Base-by-base conservation (phyloP, 2,888 invertebrate species). In the Dicyrtoma fusca region DNA sequence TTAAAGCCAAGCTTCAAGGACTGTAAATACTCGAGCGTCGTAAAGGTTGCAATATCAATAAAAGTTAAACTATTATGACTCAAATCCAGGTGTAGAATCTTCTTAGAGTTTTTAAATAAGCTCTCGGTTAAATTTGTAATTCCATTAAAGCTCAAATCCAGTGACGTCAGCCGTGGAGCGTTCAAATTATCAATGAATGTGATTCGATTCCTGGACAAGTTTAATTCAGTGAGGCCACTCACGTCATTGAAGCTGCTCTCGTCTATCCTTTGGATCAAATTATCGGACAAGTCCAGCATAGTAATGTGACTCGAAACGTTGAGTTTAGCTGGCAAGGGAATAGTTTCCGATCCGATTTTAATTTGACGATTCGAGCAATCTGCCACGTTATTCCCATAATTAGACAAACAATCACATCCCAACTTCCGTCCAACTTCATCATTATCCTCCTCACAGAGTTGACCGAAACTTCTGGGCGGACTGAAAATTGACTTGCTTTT, bases 121-220 rank as follows among this genome's bases (percentile, higher is more conserved):
- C 44, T 72, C 11, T 23, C 25, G 0, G 76, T 77, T 42, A 80
- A 64, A 51, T 78, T 78, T 11, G 65, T 68, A 0, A 80, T 21
- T 2, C 21, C 25, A 72, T 80, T 80, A 42, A 72, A 68, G 57
- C 78, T 80, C 72, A 80, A 71, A 53, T 80, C 75, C 69, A 80
- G 51, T 23, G 63, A 55, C 21, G 47, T 10, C 6, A 80, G 53
- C 6, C 75, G 55, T 1, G 70, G 21, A 42, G 75, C 77, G 26
- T 72, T 76, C 2, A 80, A n/a, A 34, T 73, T 65, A 17, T 64
- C 44, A 13, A 78, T 63, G 14, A 10, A 13, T 10, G 47, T 55
- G 19, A 80, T 73, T 25, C 51, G 26, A 64, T 80, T 80, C 13
- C 76, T 55, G 4, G 70, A 45, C 17, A 80, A 72, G 19, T 17